A percentile compares a stretch with the other conserved stretches of the same genome.
Evolutionary conservation across 2,113 vertebrate genomes (phyloP).

Genomic region (Phrynosoma blainvillii): DNA sequence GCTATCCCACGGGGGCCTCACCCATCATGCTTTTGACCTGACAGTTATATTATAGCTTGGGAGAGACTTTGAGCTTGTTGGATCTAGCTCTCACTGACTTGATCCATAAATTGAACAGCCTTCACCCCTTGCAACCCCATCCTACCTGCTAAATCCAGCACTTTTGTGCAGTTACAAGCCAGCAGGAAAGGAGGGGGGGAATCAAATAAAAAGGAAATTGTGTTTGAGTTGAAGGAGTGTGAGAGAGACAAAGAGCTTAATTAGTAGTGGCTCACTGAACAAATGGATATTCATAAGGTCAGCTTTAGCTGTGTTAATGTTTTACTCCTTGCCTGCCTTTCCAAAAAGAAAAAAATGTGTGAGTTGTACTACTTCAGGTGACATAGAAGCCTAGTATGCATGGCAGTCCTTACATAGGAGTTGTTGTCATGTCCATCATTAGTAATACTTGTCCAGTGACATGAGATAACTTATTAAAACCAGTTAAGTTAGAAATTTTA

Average conservation of each 20-base stretch:
- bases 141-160: not conserved
- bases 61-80: not conserved
- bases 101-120: not conserved
- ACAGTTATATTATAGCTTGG: conserved; percentile 58
- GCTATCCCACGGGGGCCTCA: conserved; percentile 69
- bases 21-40: conserved; percentile 67
- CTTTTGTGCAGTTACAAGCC: not conserved
- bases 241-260: conserved; percentile 29
- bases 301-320: conserved; percentile 73
- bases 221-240: conserved; percentile 10
- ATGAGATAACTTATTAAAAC: too few species aligned
- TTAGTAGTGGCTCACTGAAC: conserved; percentile 60
- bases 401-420: not conserved
- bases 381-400: not conserved
- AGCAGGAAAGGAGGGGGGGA: not conserved
- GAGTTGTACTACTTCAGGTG: conserved; percentile 17
- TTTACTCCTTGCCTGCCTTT: conserved; percentile 68
- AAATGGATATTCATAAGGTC: conserved; percentile 58
- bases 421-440: not conserved
- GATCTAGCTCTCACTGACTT: conserved; percentile 29
- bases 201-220: conserved; percentile 20
- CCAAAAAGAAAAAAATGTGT: not conserved
- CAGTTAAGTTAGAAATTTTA: too few species aligned
- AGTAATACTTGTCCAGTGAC: not conserved
- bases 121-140: conserved; percentile 39